These are phyloP conservation scores for Anguilla megastoma DNA, from an alignment of 2,797 vertebrate species.

Conservation along the genomic window DNA sequence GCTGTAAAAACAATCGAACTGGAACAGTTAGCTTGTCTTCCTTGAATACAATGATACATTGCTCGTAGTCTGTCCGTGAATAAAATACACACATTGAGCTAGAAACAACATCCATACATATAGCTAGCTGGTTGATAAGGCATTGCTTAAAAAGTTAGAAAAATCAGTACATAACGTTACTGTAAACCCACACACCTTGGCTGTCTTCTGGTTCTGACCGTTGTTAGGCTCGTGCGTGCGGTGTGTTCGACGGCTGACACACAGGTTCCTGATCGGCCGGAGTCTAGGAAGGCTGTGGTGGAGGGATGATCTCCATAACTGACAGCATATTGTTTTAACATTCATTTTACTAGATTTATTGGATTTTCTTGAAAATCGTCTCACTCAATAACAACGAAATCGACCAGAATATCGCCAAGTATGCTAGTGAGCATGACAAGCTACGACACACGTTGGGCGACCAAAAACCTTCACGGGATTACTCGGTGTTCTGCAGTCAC, in stretches of 20 bases:
- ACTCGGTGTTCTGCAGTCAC: not conserved
- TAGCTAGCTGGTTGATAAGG: not conserved
- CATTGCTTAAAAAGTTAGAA: not conserved
- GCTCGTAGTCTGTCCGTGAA: not conserved
- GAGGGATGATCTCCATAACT: constrained; percentile 39
- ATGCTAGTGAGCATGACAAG: not conserved
- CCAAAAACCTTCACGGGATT: constrained; percentile 43
- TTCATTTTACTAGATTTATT: constrained; percentile 48
- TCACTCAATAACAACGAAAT: not conserved
- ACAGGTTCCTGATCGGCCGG: not conserved
- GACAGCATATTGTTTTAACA: constrained; percentile 3
- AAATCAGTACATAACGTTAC: not conserved
- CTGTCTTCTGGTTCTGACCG: constrained; percentile 49
- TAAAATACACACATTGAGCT: not conserved
- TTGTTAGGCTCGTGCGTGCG: constrained; percentile 36
- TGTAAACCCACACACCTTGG: constrained; percentile 19
- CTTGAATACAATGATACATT: too few species aligned
- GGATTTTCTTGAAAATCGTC: not conserved
- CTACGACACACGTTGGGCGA: constrained; percentile 46
- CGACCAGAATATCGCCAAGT: not conserved
- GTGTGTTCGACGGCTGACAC: constrained; percentile 35
- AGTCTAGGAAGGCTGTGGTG: not conserved
- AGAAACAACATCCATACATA: not conserved
- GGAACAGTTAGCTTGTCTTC: too few species aligned
- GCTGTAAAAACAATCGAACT: too few species aligned